Percentiles rank a stretch among this genome's conserved stretches.
Conservation (phyloP, 1,140 invertebrate genomes). For the Notospermus geniculatus region DNA sequence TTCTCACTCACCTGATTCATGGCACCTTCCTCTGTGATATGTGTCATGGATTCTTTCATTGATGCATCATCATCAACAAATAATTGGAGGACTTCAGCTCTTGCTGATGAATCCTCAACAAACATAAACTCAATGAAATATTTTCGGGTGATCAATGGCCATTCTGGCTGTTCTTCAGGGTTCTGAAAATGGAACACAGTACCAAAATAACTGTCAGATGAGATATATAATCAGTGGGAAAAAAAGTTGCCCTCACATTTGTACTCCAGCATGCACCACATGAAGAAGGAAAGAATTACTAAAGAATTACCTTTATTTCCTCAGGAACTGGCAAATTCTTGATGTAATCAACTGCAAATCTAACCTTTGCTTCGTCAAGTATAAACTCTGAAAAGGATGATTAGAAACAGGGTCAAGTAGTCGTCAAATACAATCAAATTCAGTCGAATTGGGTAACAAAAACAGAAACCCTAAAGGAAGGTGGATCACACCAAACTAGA, state of each 20-base stretch:
- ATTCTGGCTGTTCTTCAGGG: constrained; percentile 49
- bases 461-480: too few species aligned
- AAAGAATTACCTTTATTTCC: constrained; percentile 49
- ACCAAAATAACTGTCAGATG: too few species aligned
- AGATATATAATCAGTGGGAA: neutral
- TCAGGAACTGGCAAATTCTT: constrained; percentile 48
- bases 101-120: constrained; percentile 31
- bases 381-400: constrained; percentile 41
- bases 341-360: constrained; percentile 35
- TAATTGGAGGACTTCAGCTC: constrained; percentile 29
- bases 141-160: constrained; percentile 42
- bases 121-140: constrained; percentile 53
- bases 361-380: constrained; percentile 47
- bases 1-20: too few species aligned
- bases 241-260: neutral
- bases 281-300: too few species aligned
- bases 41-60: too few species aligned
- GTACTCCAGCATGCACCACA: too few species aligned
- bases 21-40: too few species aligned
- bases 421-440: too few species aligned
- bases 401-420: neutral
- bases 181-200: too few species aligned
- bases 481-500: too few species aligned
- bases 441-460: too few species aligned
- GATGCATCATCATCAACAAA: neutral